These are phyloP conservation scores for Peromyscus maniculatus DNA, from an alignment of 2,113 vertebrate species.

Conservation along the genomic window DNA sequence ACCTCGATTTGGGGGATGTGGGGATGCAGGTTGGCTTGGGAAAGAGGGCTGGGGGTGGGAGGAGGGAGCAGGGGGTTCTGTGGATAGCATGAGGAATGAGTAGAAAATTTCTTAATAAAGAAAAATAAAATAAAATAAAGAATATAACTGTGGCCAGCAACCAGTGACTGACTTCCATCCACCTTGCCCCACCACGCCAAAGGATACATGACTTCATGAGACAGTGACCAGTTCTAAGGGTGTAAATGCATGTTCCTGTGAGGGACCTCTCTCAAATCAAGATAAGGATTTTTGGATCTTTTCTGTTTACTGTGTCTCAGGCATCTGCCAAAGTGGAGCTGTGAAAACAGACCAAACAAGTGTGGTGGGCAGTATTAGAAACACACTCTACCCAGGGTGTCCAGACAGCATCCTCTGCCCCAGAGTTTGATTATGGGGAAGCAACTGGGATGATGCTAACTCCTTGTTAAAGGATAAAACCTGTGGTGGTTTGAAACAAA, in stretches of 20 bases:
- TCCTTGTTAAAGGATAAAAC: constrained; percentile 62
- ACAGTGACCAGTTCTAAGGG: background rate
- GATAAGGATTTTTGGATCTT: too few relatives aligned
- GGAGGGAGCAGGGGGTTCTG: too few relatives aligned
- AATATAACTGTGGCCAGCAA: background rate
- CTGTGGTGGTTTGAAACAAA: background rate
- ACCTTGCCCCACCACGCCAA: background rate
- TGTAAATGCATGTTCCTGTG: background rate
- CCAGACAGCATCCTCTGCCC: background rate
- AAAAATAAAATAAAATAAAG: too few relatives aligned
- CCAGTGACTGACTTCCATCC: background rate
- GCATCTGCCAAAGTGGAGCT: background rate
- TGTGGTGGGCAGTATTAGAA: background rate
- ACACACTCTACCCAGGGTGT: rapidly evolving
- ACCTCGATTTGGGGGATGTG: too few relatives aligned
- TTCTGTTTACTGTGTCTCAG: rapidly evolving
- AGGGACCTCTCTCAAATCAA: background rate
- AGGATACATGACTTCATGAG: background rate
- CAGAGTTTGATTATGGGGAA: background rate
- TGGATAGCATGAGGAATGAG: too few relatives aligned
- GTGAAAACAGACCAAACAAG: background rate
- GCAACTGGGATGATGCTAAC: constrained; percentile 7
- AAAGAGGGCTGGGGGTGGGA: too few relatives aligned
- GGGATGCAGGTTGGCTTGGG: too few relatives aligned
- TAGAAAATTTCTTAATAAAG: too few relatives aligned